These are phyloP conservation scores for Stegophylla sp. DNA, from an alignment of 2,888 invertebrate species.

Conservation along the genomic window DNA sequence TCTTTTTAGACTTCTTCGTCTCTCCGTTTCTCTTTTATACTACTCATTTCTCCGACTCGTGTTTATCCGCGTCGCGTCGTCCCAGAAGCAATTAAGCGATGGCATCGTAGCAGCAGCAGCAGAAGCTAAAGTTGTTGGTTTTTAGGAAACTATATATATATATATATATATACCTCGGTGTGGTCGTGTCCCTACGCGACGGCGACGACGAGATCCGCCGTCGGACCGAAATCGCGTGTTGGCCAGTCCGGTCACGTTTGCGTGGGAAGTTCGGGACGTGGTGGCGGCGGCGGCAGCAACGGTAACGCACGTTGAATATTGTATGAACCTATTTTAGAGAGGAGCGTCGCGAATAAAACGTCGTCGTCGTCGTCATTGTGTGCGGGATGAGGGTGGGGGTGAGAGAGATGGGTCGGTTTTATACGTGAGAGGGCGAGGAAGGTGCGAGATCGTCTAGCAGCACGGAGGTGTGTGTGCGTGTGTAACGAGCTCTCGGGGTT, in stretches of 20 bases:
- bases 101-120: constrained; percentile 6
- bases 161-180: not conserved
- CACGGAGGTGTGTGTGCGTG: not conserved
- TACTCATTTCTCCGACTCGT: not conserved
- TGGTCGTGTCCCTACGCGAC: constrained; percentile 1
- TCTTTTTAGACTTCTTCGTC: not conserved
- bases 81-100: constrained; percentile 47
- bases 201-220: not conserved
- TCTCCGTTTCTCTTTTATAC: not conserved
- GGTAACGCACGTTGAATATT: constrained; percentile 57
- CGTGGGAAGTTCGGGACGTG: constrained; percentile 54
- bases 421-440: not conserved
- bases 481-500: constrained; percentile 48
- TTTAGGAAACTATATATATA: not conserved
- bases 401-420: not conserved
- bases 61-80: constrained; percentile 18
- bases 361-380: not conserved
- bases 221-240: constrained; percentile 29
- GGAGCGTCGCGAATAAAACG: constrained; percentile 50
- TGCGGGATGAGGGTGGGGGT: not conserved
- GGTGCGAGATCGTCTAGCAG: constrained; percentile 30
- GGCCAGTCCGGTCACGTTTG: constrained; percentile 54
- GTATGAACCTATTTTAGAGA: constrained; percentile 51
- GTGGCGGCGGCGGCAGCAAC: constrained; percentile 10
- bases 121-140: constrained; percentile 37